Conservation (phyloP, 2,888 invertebrate species). For the Noctua janthe region DNA sequence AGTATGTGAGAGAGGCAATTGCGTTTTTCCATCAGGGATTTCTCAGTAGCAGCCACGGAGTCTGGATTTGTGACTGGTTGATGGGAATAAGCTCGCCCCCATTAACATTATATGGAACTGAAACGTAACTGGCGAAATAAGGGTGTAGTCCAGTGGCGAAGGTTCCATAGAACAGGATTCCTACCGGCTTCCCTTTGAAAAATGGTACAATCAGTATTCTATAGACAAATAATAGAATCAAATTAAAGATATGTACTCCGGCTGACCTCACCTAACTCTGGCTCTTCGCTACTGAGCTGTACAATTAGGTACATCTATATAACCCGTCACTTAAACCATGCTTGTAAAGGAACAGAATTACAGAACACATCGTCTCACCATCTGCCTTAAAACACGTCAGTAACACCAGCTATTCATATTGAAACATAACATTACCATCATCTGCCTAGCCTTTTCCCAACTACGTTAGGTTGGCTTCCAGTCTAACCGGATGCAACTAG, state of each 20-base stretch:
- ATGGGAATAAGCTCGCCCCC: not conserved
- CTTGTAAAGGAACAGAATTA: not conserved
- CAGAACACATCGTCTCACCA: not conserved
- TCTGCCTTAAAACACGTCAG: not conserved
- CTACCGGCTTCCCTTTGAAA: too few species aligned
- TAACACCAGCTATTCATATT: constrained; percentile 17
- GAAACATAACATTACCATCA: not conserved
- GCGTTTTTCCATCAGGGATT: not conserved
- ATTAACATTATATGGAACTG: not conserved
- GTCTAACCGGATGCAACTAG: not conserved
- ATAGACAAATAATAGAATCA: too few species aligned
- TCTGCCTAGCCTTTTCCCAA: not conserved
- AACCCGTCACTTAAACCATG: not conserved
- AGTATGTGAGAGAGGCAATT: not conserved
- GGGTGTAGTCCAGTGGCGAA: not conserved
- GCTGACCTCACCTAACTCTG: too few species aligned
- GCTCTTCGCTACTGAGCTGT: not conserved
- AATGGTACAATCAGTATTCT: too few species aligned
- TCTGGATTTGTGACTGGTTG: not conserved
- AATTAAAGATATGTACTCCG: too few species aligned
- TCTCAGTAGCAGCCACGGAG: not conserved
- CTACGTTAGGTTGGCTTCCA: not conserved
- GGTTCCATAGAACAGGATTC: too few species aligned
- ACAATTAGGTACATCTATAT: not conserved
- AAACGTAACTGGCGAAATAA: not conserved